phyloP scores from a whole-genome alignment of 1,140 invertebrate species.

The Neodiprion virginianus region DNA sequence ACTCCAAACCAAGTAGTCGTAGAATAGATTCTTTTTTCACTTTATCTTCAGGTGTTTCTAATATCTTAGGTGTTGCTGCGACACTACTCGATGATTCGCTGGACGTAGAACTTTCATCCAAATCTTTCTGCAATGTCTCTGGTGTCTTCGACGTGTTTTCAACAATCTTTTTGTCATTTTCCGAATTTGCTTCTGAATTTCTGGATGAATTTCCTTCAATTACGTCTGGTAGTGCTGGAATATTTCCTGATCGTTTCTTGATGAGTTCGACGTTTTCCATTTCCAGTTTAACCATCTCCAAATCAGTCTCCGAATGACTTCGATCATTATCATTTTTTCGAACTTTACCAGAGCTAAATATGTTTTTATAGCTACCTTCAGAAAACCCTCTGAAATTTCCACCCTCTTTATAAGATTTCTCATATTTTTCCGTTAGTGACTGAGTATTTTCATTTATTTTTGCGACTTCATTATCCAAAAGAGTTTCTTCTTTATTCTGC shows the following conservation, averaged over 20 bases:
- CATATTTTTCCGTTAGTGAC: slow-evolving; percentile 35
- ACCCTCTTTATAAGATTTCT: slow-evolving; percentile 22
- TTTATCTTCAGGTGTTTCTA: slow-evolving; percentile 64
- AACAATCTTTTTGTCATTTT: slow-evolving; percentile 1
- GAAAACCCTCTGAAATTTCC: slow-evolving; percentile 45
- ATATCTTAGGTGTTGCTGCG: slow-evolving; percentile 36
- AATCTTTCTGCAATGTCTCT: slow-evolving; percentile 65
- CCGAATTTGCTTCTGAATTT: not conserved
- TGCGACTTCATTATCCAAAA: slow-evolving; percentile 57
- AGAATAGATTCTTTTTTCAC: slow-evolving; percentile 61
- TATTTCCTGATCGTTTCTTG: not conserved
- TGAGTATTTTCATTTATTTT: slow-evolving; percentile 56
- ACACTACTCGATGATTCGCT: slow-evolving; percentile 57
- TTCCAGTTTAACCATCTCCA: slow-evolving; percentile 26
- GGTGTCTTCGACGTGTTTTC: slow-evolving; percentile 38
- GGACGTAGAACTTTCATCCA: slow-evolving; percentile 53
- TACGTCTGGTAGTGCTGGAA: not conserved
- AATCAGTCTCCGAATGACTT: slow-evolving; percentile 58
- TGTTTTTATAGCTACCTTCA: slow-evolving; percentile 19
- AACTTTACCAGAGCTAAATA: slow-evolving; percentile 3
- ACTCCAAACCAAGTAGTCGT: slow-evolving; percentile 55
- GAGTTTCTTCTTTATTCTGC: slow-evolving; percentile 57
- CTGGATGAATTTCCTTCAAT: not conserved
- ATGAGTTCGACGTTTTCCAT: not conserved
- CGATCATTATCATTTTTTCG: slow-evolving; percentile 32